Evolutionary conservation across 2,113 vertebrate species (phyloP), one percentile per base, ranked within the genome.

Genomic region (Sylvietta virens): DNA sequence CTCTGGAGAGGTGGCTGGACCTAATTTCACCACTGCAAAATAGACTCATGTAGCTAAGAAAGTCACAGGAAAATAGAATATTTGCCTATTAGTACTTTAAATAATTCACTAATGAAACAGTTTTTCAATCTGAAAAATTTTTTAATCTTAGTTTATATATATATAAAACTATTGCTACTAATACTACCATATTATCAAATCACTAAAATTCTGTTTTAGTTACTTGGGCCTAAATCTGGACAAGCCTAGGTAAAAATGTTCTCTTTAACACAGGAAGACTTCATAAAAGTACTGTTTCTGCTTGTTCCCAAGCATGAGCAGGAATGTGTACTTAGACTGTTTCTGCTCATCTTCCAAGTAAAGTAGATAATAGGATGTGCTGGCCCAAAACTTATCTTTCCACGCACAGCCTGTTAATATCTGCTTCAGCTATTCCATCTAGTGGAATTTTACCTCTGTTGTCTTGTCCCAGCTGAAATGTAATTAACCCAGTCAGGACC

Each of bases 391-490:
- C 8, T 62, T 73, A 13, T 21, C 11, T 86, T 79, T 94, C 61
- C 47, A 57, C 20, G 81, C 7, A 72, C 14, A 40, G 15, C 8
- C 15, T 54, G 20, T 74, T 86, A 88, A 71, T 88, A 88, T 83
- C 28, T 94, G 73, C 47, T 92, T 73, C 69, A 92, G 65, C 60
- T 87, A 47, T 94, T 92, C 79, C 72, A 93, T 92, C 88, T 77
- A 94, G 81, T 87, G 58, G 71, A 93, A 76, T 94, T 95, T 85
- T 65, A 71, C 37, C 30, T 81, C 81, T 88, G 6, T 70, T 78
- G 20, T 88, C 51, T 76, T 86, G 50, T 81, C 45, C 27, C 35
- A 39, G 7, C 10, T 74, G 22, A 82, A 70, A 39, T 58, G 60
- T 23, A 64, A 74, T 61, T 82, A 88, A 62, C 6, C 7, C 21